Conservation (phyloP, 1,140 invertebrate species). For the Drosophila punjabiensis region DNA sequence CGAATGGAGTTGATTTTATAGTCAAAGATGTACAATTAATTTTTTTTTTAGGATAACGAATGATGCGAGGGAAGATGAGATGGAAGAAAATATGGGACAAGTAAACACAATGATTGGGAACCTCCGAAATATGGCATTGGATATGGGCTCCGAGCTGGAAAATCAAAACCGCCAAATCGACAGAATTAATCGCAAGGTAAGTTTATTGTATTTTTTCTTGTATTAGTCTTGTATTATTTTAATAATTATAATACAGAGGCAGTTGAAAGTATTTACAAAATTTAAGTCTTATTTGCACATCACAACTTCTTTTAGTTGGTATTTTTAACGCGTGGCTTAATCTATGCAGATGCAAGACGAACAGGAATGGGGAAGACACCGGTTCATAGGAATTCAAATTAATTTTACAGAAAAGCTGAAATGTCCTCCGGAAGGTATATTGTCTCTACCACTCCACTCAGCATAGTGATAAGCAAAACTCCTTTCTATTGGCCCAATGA, state of each 20-base stretch:
- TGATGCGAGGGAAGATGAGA: conserved; percentile 95
- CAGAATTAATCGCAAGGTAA: conserved; percentile 98
- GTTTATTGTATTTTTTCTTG: background rate
- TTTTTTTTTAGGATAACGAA: conserved; percentile 89
- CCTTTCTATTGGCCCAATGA: too few species aligned
- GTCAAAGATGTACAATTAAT: background rate
- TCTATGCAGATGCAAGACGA: too few species aligned
- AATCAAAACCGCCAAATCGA: conserved; percentile 99
- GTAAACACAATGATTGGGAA: conserved; percentile 99
- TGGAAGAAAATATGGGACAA: conserved; percentile 97
- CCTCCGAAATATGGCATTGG: conserved; percentile 99
- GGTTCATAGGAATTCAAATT: too few species aligned
- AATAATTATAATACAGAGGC: background rate
- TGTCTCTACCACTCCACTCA: too few species aligned
- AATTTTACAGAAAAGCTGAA: too few species aligned
- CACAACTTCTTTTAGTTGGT: too few species aligned
- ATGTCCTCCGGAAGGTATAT: too few species aligned
- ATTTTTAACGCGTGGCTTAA: too few species aligned
- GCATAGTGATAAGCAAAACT: too few species aligned
- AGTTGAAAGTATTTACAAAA: too few species aligned
- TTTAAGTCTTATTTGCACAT: too few species aligned
- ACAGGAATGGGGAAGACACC: too few species aligned
- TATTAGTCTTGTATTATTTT: background rate
- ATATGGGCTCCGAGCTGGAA: conserved; percentile 99
- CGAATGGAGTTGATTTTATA: background rate